Evolutionary conservation across 2,888 invertebrate genomes (phyloP), one percentile per base, ranked within the genome.

Genomic region (Sericinus montela): DNA sequence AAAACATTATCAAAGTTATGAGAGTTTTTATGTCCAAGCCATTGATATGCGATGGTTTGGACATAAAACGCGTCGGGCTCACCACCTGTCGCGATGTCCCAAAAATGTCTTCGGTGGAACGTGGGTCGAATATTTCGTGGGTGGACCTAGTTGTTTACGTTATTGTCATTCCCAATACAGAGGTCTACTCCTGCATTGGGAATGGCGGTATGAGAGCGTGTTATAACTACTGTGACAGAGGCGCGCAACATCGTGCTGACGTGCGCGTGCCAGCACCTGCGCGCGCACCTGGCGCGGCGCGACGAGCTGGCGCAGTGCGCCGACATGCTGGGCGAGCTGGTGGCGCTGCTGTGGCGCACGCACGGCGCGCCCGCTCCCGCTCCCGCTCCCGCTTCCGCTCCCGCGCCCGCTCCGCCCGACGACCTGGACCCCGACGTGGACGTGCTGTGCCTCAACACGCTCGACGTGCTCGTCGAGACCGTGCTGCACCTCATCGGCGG

Each of bases 381-480:
- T 43, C 85, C 89, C 19, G 19, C 19, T 2, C 19, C 5, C 19
- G 19, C 19, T 2, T 5, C 19, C 19, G 89, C 89, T n/a, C n/a
- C n/a, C 19, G 19, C 19, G 19, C 19, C 5, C 19, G 19, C 19
- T 2, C 19, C 19, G 3, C 88, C 89, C 58, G 75, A 85, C 34
- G 83, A 86, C 41, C 50, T 82, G n/a, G 87, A 86, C 34, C 84
- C 95, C 36, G 96, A 97, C 67, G 92, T 97, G 1, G 96, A 97
- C 63, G 94, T 94, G 0, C 80, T 97, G 3, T 95, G 95, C 68
- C 83, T 95, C 53, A 94, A 94, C 51, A 92, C 95, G 4, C 79
- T 97, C 50, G 96, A 96, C 63, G 95, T 96, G 51, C 87, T 97
- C 4, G 94, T 97, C 38, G 95, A 97, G 70, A 95, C 96, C 0